Percentiles rank a stretch among this genome's conserved stretches.
phyloP scores from a whole-genome alignment of 2,888 invertebrate species.

The Podotricha telesiphe region DNA sequence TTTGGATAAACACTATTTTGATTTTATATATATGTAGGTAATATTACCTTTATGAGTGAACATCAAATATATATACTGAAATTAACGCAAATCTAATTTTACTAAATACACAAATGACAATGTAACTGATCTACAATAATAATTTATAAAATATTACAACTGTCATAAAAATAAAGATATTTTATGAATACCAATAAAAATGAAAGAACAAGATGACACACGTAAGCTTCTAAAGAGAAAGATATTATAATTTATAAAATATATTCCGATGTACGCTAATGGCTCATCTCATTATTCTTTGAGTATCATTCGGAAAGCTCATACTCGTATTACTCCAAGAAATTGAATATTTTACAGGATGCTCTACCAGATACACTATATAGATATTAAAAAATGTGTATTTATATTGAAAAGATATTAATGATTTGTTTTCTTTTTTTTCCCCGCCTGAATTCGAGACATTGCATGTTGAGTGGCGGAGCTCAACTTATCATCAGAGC shows the following conservation, averaged over 20 bases:
- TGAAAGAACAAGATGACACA: slow-evolving; percentile 18
- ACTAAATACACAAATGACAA: neutral
- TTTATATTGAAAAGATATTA: too few species aligned
- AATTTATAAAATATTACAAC: neutral
- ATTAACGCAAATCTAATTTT: neutral
- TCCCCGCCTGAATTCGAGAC: too few species aligned
- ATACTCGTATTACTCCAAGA: slow-evolving; percentile 17
- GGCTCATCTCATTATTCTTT: slow-evolving; percentile 34
- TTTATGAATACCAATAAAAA: slow-evolving; percentile 3
- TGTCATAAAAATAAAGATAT: neutral
- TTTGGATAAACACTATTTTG: too few species aligned
- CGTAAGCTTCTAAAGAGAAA: slow-evolving; percentile 16
- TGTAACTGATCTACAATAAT: slow-evolving; percentile 8
- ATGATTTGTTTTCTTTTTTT: too few species aligned
- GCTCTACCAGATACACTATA: neutral
- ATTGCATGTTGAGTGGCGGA: too few species aligned
- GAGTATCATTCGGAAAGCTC: slow-evolving; percentile 31
- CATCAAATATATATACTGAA: too few species aligned
- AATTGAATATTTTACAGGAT: slow-evolving; percentile 12
- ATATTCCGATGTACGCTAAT: slow-evolving; percentile 32
- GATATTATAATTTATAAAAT: slow-evolving; percentile 25
- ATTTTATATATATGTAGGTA: too few species aligned
- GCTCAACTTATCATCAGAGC: too few species aligned
- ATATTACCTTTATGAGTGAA: too few species aligned
- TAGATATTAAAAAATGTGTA: neutral